Percentiles rank a stretch among this genome's conserved stretches.
Conservation (phyloP, 2,797 vertebrate genomes). For the Aeoliscus strigatus region DNA sequence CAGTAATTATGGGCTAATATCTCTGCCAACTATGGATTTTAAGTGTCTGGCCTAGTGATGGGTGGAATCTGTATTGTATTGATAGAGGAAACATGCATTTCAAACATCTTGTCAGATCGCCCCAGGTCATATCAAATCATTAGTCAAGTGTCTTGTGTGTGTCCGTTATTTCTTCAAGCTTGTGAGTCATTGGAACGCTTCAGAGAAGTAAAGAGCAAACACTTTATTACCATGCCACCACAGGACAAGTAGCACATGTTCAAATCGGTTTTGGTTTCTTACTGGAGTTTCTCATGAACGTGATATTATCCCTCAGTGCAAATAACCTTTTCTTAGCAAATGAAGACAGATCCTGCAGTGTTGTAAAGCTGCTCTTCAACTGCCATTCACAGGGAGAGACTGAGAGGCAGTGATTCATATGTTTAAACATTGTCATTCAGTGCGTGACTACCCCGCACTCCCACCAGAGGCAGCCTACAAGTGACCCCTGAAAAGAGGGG, state of each 20-base stretch:
- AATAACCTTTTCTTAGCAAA: slow-evolving; percentile 9
- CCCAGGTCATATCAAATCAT: slow-evolving; percentile 63
- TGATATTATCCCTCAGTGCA: slow-evolving; percentile 1
- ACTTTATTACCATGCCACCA: slow-evolving; percentile 4
- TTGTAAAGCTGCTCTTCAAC: slow-evolving; percentile 31
- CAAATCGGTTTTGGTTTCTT: background rate
- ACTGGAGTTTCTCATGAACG: background rate
- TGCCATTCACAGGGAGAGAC: slow-evolving; percentile 34
- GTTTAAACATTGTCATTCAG: slow-evolving; percentile 76
- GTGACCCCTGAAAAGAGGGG: slow-evolving; percentile 75
- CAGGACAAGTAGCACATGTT: background rate
- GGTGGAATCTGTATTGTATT: slow-evolving; percentile 69
- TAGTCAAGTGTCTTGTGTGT: slow-evolving; percentile 41
- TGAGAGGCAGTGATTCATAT: slow-evolving; percentile 50
- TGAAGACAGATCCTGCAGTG: slow-evolving; percentile 28
- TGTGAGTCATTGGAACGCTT: slow-evolving; percentile 16
- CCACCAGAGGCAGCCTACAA: slow-evolving; percentile 75
- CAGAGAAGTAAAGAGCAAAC: slow-evolving; percentile 20
- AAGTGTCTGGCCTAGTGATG: slow-evolving; percentile 65
- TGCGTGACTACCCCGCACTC: slow-evolving; percentile 76
- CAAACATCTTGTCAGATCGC: slow-evolving; percentile 70
- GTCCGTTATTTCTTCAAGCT: slow-evolving; percentile 32
- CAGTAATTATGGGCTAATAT: slow-evolving; percentile 73
- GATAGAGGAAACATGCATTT: slow-evolving; percentile 66
- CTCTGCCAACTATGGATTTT: slow-evolving; percentile 71